Evolutionary conservation across 2,888 invertebrate species (phyloP).

Genomic region (Timema cristinae): DNA sequence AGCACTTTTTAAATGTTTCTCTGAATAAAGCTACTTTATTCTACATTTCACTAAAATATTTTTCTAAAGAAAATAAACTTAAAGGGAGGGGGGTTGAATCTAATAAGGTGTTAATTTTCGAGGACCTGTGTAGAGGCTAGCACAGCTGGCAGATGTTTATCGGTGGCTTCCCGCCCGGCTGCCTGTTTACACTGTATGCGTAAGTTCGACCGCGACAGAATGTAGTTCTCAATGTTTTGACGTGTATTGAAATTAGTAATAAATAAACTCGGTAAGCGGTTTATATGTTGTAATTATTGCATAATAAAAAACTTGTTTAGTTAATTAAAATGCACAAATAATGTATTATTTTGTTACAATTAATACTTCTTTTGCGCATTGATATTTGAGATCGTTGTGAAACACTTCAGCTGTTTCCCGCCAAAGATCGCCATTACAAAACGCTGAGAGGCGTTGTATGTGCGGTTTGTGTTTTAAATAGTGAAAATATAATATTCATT

Average conservation of each 20-base stretch:
- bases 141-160: conserved; percentile 33
- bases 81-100: no score
- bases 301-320: no score
- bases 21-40: no score
- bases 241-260: no score
- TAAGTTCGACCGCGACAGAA: conserved; percentile 19
- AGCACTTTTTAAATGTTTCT: no score
- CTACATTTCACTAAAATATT: no score
- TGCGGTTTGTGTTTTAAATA: conserved; percentile 40
- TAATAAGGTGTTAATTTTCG: not conserved
- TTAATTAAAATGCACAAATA: no score
- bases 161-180: conserved; percentile 32
- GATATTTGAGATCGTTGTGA: conserved; percentile 41
- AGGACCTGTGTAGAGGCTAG: conserved; percentile 8
- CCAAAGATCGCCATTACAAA: conserved; percentile 63
- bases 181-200: conserved; percentile 24
- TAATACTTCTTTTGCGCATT: conserved; percentile 35
- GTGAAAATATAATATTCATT: conserved; percentile 32
- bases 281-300: no score
- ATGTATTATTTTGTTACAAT: conserved; percentile 12
- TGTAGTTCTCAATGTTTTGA: conserved; percentile 21
- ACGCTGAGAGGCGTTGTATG: conserved; percentile 48
- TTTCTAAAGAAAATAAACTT: no score
- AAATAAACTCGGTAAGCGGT: no score
- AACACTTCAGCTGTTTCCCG: conserved; percentile 64